phyloP scores from a whole-genome alignment of 2,888 invertebrate genomes.

The Sinotaia quadrata region DNA sequence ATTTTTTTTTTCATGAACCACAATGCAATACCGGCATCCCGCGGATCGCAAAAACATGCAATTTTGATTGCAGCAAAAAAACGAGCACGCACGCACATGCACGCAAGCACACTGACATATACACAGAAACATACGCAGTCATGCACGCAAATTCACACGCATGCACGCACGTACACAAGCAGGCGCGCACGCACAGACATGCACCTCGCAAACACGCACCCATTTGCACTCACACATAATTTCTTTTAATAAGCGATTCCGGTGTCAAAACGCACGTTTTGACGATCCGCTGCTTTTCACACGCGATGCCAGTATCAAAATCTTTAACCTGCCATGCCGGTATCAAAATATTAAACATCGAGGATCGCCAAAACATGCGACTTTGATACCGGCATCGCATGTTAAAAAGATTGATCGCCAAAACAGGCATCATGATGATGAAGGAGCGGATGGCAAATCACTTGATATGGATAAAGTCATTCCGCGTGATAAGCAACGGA shows the following conservation, averaged over 20 bases:
- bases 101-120: not conserved
- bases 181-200: not conserved
- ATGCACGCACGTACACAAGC: slow-evolving; percentile 1
- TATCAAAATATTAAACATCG: no score
- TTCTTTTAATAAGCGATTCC: no score
- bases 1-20: no score
- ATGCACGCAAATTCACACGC: not conserved
- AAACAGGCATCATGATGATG: not conserved
- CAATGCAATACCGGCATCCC: not conserved
- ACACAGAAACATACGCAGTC: slow-evolving; percentile 3
- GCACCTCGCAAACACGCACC: not conserved
- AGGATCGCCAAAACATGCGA: no score
- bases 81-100: not conserved
- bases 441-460: not conserved
- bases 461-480: not conserved
- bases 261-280: no score
- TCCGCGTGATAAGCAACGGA: no score
- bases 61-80: not conserved
- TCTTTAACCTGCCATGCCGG: no score
- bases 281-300: no score
- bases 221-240: not conserved
- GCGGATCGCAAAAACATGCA: not conserved
- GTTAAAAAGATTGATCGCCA: not conserved
- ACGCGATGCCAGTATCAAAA: no score
- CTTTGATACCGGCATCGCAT: no score